Conservation (phyloP, 2,888 invertebrate genomes). For the Dascillus cervinus region DNA sequence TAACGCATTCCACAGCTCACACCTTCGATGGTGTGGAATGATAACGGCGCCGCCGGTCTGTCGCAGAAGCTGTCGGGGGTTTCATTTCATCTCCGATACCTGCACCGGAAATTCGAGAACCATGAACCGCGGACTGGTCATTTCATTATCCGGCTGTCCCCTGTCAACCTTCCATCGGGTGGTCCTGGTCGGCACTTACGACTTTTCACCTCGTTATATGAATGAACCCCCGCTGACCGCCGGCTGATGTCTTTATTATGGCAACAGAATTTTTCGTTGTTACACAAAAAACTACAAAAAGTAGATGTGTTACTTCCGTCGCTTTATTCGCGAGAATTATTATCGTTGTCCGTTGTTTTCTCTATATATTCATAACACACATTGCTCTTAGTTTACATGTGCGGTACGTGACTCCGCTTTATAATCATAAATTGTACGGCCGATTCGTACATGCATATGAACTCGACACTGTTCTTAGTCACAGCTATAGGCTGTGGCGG, state of each 20-base stretch:
- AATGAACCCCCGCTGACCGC: slow-evolving; percentile 24
- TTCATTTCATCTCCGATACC: slow-evolving; percentile 26
- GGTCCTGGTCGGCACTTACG: slow-evolving; percentile 28
- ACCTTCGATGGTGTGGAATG: slow-evolving; percentile 38
- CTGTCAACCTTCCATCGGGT: slow-evolving; percentile 33
- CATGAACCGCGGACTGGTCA: slow-evolving; percentile 27
- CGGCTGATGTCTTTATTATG: no score
- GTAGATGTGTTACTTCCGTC: no score
- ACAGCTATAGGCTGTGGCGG: slow-evolving; percentile 19
- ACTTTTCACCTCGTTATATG: slow-evolving; percentile 36
- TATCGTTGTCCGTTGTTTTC: slow-evolving; percentile 38
- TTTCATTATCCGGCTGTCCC: slow-evolving; percentile 36
- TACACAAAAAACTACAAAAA: no score
- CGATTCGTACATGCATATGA: slow-evolving; percentile 36
- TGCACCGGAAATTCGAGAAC: slow-evolving; percentile 25
- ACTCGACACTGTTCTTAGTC: slow-evolving; percentile 37
- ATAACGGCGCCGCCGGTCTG: slow-evolving; percentile 35
- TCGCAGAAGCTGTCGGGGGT: slow-evolving; percentile 24
- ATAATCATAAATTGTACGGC: slow-evolving; percentile 36
- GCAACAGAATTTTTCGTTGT: no score
- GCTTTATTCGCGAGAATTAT: no score
- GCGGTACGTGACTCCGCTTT: slow-evolving; percentile 39
- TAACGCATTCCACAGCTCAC: slow-evolving; percentile 37
- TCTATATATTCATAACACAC: slow-evolving; percentile 32
- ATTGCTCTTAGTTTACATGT: slow-evolving; percentile 32